Conservation (phyloP, 2,888 invertebrate species). For the Spatulosminthurus flaviceps region DNA sequence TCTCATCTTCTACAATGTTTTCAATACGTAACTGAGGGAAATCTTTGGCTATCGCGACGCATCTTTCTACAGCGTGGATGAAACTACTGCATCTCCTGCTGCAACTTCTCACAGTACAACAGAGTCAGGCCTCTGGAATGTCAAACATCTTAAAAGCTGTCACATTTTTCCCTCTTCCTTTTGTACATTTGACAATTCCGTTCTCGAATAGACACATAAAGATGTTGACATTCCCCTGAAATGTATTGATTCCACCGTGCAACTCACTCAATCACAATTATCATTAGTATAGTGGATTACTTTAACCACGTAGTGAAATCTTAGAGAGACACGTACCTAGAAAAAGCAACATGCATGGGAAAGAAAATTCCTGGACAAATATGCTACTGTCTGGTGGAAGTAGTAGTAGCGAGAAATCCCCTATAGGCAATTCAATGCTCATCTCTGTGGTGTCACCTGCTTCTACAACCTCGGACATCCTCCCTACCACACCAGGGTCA, state of each 20-base stretch:
- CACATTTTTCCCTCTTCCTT: not conserved
- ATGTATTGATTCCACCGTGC: not conserved
- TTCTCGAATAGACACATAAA: not conserved
- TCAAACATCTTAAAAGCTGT: not conserved
- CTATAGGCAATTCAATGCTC: not conserved
- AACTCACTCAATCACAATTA: not conserved
- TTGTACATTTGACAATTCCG: not conserved
- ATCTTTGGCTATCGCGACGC: conserved; percentile 16
- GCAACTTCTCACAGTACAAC: not conserved
- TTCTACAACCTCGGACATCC: not conserved
- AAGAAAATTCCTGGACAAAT: conserved; percentile 36
- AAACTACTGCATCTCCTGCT: not conserved
- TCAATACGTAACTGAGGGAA: conserved; percentile 37
- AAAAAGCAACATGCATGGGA: conserved; percentile 18
- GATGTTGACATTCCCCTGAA: not conserved
- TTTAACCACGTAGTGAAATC: not conserved
- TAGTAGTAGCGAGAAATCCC: not conserved
- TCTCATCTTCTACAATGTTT: conserved; percentile 43
- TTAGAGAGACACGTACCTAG: no score
- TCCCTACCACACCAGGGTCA: conserved; percentile 22
- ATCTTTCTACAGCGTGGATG: not conserved
- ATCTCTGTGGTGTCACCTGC: conserved; percentile 35
- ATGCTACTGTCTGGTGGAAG: conserved; percentile 29
- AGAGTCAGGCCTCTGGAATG: not conserved
- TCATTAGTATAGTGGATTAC: no score